Evolutionary conservation across 2,888 invertebrate genomes (phyloP).

Genomic region (Melinaea menophilus): DNA sequence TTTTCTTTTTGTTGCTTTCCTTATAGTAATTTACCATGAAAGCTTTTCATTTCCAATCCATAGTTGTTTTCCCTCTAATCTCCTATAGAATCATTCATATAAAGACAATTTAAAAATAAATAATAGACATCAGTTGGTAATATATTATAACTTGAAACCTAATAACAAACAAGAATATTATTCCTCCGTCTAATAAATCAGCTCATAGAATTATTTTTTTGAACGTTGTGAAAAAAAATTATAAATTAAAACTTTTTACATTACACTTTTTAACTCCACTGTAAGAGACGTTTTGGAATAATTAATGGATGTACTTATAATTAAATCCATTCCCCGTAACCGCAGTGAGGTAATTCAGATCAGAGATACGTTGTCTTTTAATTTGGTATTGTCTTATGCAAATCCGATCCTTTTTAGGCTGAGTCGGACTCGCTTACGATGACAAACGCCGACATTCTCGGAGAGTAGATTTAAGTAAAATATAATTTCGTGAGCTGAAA

Average conservation of each 20-base stretch:
- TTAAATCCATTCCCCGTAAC: conserved; percentile 18
- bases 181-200: too few relatives aligned
- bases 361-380: conserved; percentile 41
- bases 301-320: conserved; percentile 14
- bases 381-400: conserved; percentile 46
- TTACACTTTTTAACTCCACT: conserved; percentile 3
- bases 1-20: too few relatives aligned
- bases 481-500: too few relatives aligned
- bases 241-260: conserved; percentile 3
- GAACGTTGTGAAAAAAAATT: neutral
- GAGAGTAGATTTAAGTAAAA: conserved; percentile 46
- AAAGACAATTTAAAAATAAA: too few relatives aligned
- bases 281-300: conserved; percentile 1
- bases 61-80: too few relatives aligned
- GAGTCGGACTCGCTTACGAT: conserved; percentile 46
- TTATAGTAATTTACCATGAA: too few relatives aligned
- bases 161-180: too few relatives aligned
- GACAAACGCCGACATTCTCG: conserved; percentile 52
- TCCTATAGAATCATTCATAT: too few relatives aligned
- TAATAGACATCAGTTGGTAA: too few relatives aligned
- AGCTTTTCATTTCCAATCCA: too few relatives aligned
- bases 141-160: too few relatives aligned
- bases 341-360: conserved; percentile 34
- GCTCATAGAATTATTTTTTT: neutral
- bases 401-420: conserved; percentile 46